A percentile compares a stretch with the other conserved stretches of the same genome.
Evolutionary conservation across 2,888 invertebrate genomes (phyloP).

Genomic region (Seira ritae): DNA sequence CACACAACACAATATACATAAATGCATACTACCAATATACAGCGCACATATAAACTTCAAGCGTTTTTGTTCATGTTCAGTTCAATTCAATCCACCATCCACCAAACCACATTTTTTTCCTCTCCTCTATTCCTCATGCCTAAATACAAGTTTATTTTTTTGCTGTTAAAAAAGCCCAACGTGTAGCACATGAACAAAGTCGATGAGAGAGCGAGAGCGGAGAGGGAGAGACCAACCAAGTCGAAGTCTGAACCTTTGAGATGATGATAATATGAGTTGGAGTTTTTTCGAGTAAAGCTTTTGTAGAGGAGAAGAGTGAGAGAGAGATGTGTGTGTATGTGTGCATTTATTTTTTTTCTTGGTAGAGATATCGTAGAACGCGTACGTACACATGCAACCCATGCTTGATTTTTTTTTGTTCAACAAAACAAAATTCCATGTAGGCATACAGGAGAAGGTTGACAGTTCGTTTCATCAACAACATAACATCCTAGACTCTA

Average conservation of each 20-base stretch:
- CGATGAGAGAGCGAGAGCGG: too few species aligned
- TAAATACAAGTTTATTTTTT: too few species aligned
- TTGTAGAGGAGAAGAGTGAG: background rate
- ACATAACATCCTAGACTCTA: too few species aligned
- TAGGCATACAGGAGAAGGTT: constrained; percentile 42
- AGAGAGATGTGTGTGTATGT: background rate
- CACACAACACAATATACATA: constrained; percentile 41
- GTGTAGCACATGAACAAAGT: background rate
- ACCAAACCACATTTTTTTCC: background rate
- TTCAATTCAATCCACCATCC: too few species aligned
- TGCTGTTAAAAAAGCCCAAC: too few species aligned
- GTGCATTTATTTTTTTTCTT: background rate
- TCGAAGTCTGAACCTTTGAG: background rate
- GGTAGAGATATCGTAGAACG: background rate
- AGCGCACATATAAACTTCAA: background rate
- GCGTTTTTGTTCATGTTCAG: background rate
- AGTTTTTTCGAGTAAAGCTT: too few species aligned
- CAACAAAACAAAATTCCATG: constrained; percentile 24
- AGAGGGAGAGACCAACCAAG: background rate
- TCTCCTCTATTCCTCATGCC: background rate
- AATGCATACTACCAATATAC: too few species aligned
- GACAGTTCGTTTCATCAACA: constrained; percentile 50
- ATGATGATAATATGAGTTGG: too few species aligned
- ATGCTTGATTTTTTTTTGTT: constrained; percentile 48
- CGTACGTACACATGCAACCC: constrained; percentile 51